phyloP scores from a whole-genome alignment of 2,888 invertebrate species.

The Drosophila silvestris region DNA sequence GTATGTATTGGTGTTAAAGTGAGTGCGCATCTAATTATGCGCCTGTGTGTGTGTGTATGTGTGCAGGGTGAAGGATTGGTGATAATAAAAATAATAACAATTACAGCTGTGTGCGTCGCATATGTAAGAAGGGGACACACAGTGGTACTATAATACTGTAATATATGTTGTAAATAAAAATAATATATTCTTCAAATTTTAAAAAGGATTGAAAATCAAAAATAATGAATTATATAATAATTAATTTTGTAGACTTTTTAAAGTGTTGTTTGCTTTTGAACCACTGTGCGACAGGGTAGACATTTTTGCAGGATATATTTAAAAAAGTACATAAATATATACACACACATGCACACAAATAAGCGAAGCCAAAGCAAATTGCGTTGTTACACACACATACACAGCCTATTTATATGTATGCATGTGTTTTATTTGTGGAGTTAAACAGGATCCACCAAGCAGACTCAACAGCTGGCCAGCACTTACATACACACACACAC shows the following conservation, averaged over 20 bases:
- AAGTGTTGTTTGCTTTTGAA: background rate
- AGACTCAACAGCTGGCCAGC: constrained; percentile 63
- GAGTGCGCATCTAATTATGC: constrained; percentile 13
- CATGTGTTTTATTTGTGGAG: constrained; percentile 31
- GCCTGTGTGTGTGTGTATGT: constrained; percentile 17
- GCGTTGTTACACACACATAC: constrained; percentile 35
- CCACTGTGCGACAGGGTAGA: constrained; percentile 58
- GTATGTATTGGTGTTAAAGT: constrained; percentile 19
- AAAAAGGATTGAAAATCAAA: background rate
- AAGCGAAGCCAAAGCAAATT: constrained; percentile 70
- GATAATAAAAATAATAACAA: constrained; percentile 73
- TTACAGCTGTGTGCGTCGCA: constrained; percentile 66
- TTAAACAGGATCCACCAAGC: constrained; percentile 57
- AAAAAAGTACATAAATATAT: background rate
- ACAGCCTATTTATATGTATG: constrained; percentile 9
- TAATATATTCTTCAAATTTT: background rate
- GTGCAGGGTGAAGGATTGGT: constrained; percentile 49
- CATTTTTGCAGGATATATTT: constrained; percentile 64
- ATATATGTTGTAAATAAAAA: background rate
- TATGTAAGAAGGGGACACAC: constrained; percentile 32
- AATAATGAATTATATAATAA: background rate
- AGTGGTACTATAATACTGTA: constrained; percentile 30
- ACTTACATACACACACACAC: constrained; percentile 25
- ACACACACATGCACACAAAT: constrained; percentile 21
- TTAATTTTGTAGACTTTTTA: too few species aligned